Evolutionary conservation across 2,888 invertebrate genomes (phyloP), one percentile per base, ranked within the genome.

Genomic region (Willowsia nigromaculata): DNA sequence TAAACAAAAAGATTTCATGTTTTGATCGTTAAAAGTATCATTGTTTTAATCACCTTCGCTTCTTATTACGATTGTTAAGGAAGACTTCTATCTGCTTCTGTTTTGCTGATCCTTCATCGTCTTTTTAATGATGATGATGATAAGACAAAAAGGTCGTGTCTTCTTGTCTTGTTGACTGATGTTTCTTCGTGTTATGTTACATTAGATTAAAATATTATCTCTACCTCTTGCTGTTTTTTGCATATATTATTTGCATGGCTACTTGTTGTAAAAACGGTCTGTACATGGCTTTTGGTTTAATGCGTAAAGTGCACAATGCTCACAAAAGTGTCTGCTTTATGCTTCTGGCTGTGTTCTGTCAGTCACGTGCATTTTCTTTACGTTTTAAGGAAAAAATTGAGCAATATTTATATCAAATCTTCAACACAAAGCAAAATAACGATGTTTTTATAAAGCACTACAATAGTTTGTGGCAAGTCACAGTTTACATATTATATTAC

Each of bases 41-140:
- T 81, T 82, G 80, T 87, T 87, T 87, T 74, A 82, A 82, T 82
- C 82, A 81, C 81, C 87, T 87, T 87, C 85, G 65, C 62, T 76
- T 76, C 76, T 76, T 76, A 5, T 76, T 27, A n/a, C 15, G 11
- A 30, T 30, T 71, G 13, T 40, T 22, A 53, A 37, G 9, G 13
- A 43, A 13, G 56, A 6, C 22, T 11, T 40, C 3, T 71, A 71
- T 40, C 7, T 18, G 47, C 50, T 76, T 50, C 27, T 50, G 76
- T 74, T 22, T 74, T 74, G 37, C n/a, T 37, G 40, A 71, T 40
- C 68, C 68, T 71, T 71, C 68, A 71, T 71, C 68, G 43, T 30
- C 62, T 25, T 59, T 15, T 0, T 37, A 18, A 40, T 71, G 37
- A 80, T 82, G n/a, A 82, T 62, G 56, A 81, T 65, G 62, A 62